Percentiles rank a stretch among this genome's conserved stretches.
These are phyloP conservation scores for Odontophorus gujanensis DNA, from an alignment of 2,113 vertebrate genomes.

Conservation along the genomic window DNA sequence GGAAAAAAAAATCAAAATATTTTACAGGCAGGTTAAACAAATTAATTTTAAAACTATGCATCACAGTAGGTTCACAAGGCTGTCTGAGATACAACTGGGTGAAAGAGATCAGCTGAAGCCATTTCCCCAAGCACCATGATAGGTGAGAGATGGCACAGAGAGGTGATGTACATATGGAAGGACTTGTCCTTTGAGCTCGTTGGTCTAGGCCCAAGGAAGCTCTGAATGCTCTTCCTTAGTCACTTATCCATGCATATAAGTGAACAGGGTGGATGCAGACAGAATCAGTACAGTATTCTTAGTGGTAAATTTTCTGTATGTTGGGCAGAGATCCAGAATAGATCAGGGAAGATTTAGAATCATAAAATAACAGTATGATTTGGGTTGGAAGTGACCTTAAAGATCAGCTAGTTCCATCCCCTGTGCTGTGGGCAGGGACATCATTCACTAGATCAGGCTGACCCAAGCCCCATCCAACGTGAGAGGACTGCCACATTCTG, in stretches of 20 bases:
- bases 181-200: background rate
- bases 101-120: background rate
- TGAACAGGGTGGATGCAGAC: background rate
- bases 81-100: background rate
- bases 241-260: fast-evolving
- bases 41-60: background rate
- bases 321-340: background rate
- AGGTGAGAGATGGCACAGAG: background rate
- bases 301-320: background rate
- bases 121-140: background rate
- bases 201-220: background rate
- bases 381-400: background rate
- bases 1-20: background rate
- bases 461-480: background rate
- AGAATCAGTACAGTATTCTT: background rate
- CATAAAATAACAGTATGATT: background rate
- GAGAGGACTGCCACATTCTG: background rate
- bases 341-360: background rate
- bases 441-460: background rate
- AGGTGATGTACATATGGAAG: background rate
- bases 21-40: background rate
- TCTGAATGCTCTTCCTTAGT: background rate
- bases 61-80: background rate
- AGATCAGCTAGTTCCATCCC: background rate
- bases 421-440: background rate